Evolutionary conservation across 2,113 vertebrate species (phyloP), one percentile per base, ranked within the genome.

Genomic region (Cricetomys ansorgei): DNA sequence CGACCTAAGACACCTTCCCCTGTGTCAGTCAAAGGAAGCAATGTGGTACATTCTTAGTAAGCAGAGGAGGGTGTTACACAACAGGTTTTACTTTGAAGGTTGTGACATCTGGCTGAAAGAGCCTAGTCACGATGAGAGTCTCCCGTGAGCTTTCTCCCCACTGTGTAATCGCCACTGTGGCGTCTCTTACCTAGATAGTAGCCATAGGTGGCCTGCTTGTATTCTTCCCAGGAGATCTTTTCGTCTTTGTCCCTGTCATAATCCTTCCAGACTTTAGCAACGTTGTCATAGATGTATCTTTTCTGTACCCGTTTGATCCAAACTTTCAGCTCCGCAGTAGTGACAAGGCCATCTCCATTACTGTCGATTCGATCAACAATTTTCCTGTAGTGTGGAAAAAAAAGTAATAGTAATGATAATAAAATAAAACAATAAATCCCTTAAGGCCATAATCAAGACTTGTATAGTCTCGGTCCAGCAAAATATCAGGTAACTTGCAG

Each of bases 251-350:
- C 99, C 59, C 99, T 97, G 98, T 99, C 99, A 48, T 99, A 99
- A 95, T 99, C 99, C 10, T 98, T 98, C 99, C 99, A 99, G 80
- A 99, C 99, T 97, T 99, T 99, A 7, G 99, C 99, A 19, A 99
- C 99, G 0, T 99, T 99, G 97, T 99, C 99, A 72, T 99, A 99
- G 73, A 99, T 99, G 48, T 99, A 99, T 59, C 99, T 99, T 96
- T 99, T 99, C 99, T 99, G 99, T 0, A 99, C 99, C 3, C 99
- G 98, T 96, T 99, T 99, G 96, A 99, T 99, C 99, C 99, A 99
- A 19, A 97, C 98, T 97, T 99, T 99, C 88, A 99, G 98, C 91
- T 99, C 99, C 29, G 98, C 99, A 0, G 99, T 99, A 83, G 99
- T 99, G 96, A 99, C 98, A 95, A 98, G 98, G 92, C 99, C 99